Percentiles rank a stretch among this genome's conserved stretches.
Conservation (phyloP, 2,113 vertebrate genomes). For the Colius striatus region DNA sequence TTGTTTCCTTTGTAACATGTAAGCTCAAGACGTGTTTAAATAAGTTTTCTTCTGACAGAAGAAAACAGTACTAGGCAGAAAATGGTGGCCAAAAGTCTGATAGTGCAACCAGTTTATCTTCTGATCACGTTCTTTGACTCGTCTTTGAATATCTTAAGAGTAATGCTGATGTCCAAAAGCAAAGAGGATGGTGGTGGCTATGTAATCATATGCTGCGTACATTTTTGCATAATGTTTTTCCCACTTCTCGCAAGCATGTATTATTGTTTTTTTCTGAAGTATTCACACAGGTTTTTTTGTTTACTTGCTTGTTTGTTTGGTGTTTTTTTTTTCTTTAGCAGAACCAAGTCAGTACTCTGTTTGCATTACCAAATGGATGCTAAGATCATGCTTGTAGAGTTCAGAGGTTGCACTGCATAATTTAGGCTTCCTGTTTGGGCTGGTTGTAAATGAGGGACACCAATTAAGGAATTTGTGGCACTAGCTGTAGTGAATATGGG, state of each 20-base stretch:
- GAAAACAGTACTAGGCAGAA: neutral
- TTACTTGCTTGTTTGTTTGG: neutral
- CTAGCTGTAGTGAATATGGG: neutral
- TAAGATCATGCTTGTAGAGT: neutral
- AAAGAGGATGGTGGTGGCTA: neutral
- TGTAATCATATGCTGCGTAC: neutral
- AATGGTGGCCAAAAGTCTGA: rapidly evolving
- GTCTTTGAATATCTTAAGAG: neutral
- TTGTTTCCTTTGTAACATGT: neutral
- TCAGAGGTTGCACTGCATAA: neutral
- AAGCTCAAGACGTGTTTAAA: neutral
- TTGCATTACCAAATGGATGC: neutral
- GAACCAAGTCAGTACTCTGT: neutral
- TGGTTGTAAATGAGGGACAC: neutral
- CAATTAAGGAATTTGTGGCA: neutral
- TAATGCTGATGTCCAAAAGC: neutral
- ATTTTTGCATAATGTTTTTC: neutral
- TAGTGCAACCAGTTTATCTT: neutral
- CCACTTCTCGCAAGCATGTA: neutral
- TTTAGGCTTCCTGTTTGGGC: neutral
- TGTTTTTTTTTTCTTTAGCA: neutral
- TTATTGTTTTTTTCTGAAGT: neutral
- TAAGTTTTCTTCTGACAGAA: neutral
- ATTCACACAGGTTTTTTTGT: neutral
- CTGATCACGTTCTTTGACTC: neutral